These are phyloP conservation scores for Rhizoglyphus robini DNA, from an alignment of 1,140 invertebrate species.

Conservation along the genomic window DNA sequence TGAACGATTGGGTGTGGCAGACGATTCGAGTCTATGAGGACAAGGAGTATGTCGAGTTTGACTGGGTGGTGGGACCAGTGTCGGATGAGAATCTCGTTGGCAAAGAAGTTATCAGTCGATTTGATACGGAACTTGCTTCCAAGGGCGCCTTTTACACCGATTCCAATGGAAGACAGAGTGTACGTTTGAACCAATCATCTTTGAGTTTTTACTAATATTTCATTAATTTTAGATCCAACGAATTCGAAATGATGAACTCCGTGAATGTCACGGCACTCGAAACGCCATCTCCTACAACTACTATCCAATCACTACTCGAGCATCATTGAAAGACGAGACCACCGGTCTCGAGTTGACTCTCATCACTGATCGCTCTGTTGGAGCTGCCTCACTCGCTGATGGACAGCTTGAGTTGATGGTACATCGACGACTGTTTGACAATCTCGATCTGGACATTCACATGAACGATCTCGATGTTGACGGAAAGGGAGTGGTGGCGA, in stretches of 20 bases:
- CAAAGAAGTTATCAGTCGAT: constrained; percentile 40
- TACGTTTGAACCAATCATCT: constrained; percentile 40
- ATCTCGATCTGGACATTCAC: constrained; percentile 78
- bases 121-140: constrained; percentile 32
- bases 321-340: constrained; percentile 25
- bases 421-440: constrained; percentile 64
- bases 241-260: neutral
- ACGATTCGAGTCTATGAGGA: constrained; percentile 58
- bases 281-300: constrained; percentile 39
- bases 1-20: constrained; percentile 63
- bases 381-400: constrained; percentile 53
- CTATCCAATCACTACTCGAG: constrained; percentile 37
- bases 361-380: constrained; percentile 64
- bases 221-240: constrained; percentile 9
- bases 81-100: constrained; percentile 43
- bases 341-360: constrained; percentile 41
- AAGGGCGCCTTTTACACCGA: constrained; percentile 41
- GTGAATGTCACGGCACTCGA: neutral
- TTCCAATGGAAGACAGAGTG: constrained; percentile 42
- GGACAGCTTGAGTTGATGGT: constrained; percentile 34
- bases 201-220: constrained; percentile 37
- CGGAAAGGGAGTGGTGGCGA: constrained; percentile 57
- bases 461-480: constrained; percentile 62
- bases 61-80: constrained; percentile 88
- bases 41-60: constrained; percentile 54